Evolutionary conservation across 2,113 vertebrate genomes (phyloP), one percentile per base, ranked within the genome.

Genomic region (Hypocryptadius cinnamomeus): DNA sequence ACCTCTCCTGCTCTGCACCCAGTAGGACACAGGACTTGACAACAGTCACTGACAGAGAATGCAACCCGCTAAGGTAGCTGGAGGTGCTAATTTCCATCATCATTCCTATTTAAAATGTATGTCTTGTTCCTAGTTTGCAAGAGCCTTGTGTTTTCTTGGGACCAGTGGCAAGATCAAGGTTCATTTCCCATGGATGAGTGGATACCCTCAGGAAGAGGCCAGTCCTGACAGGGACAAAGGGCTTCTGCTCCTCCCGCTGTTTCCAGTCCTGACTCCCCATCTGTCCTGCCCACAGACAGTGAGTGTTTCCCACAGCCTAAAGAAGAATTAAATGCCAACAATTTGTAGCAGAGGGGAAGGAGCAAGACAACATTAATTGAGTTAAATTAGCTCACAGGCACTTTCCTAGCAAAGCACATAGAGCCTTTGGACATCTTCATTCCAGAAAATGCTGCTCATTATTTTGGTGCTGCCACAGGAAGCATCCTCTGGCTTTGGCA

Each of bases 41-140:
- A 60, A 30, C 0, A 54, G 39, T 33, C 53, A 7, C 63, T 44
- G 37, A 35, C 2, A 5, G 44, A 83, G 50, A 64, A 28, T 4
- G 7, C 16, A 22, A 21, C 7, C 15, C 22, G 6, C n/a, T 33
- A 6, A 19, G 12, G 57, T 7, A 42, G 1, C 0, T 6, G 13
- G 25, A 42, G 22, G 27, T 54, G 57, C 42, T 9, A 4, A 80
- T 25, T 89, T 61, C 33, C 16, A 17, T 44, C 23, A 25, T 25
- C 17, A 23, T 61, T 22, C 9, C 22, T 31, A 15, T 40, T 61
- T 40, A 48, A 84, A 90, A 60, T 4, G 3, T 20, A 4, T 10
- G 8, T 7, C 35, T 63, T 39, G 8, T 9, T 79, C 44, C 63
- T 30, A 25, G 35, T 68, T 79, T 76, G 30, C 23, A 56, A 63